Evolutionary conservation across 2,797 vertebrate genomes (phyloP).

Genomic region (Neoniphon sammara): DNA sequence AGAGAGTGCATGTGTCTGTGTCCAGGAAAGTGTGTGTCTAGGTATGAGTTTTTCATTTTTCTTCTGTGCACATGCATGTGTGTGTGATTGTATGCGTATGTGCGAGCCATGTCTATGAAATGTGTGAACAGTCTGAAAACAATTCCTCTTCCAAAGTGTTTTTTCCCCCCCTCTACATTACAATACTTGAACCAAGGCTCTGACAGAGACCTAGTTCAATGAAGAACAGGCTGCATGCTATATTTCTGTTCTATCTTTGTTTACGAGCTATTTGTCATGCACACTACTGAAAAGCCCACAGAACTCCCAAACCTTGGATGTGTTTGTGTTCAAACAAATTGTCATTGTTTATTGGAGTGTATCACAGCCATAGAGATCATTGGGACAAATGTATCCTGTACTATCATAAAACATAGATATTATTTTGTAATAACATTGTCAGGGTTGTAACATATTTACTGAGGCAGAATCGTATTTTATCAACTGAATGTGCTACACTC

Average conservation of each 20-base stretch:
- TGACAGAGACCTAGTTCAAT: constrained; percentile 14
- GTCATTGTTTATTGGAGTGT: constrained; percentile 54
- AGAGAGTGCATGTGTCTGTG: constrained; percentile 28
- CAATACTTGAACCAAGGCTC: constrained; percentile 30
- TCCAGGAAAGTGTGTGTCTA: constrained; percentile 24
- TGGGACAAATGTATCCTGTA: constrained; percentile 43
- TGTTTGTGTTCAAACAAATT: constrained; percentile 41
- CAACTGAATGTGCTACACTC: constrained; percentile 32
- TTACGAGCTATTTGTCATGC: constrained; percentile 50
- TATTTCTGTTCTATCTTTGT: constrained; percentile 40
- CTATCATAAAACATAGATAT: constrained; percentile 53
- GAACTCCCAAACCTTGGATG: constrained; percentile 11
- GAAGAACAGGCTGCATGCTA: constrained; percentile 14
- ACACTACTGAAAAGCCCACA: constrained; percentile 37
- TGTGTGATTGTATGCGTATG: constrained; percentile 14
- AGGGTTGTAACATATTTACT: constrained; percentile 57
- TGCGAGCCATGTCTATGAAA: constrained; percentile 7
- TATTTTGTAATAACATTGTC: constrained; percentile 44
- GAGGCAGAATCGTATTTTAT: constrained; percentile 46
- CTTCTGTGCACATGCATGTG: constrained; percentile 12
- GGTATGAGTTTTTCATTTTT: neutral
- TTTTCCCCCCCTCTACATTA: constrained; percentile 21
- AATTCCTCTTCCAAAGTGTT: constrained; percentile 5
- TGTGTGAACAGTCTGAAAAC: constrained; percentile 1
- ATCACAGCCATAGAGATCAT: constrained; percentile 45